Evolutionary conservation across 2,888 invertebrate genomes (phyloP), one percentile per base, ranked within the genome.

Genomic region (Dryadula phaetusa): DNA sequence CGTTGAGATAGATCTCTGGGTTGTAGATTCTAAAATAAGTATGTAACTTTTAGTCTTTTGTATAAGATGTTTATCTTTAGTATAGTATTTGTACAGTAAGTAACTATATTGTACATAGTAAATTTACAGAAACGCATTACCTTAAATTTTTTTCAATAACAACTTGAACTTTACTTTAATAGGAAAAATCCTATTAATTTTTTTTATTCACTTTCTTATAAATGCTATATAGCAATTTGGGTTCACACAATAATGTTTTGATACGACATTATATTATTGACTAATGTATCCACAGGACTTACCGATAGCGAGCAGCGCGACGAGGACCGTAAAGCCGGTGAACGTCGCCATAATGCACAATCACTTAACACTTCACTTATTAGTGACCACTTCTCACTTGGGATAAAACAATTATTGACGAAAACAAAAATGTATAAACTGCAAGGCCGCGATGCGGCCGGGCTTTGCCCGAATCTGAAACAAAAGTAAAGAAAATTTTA

Each of bases 381-480:
- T 86, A 87, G 86, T 84, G 56, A 69, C 82, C 79, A 78, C 74
- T 78, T 76, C 79, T 85, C 82, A 83, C 81, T 76, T 76, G 78
- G 75, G 77, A 79, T 74, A 77, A 72, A 76, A 78, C 80, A 79
- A 54, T 54, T 34, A 54, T 10, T 76, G 76, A 80, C 81, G 75
- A 77, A 73, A 74, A 64, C 74, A 79, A 81, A 80, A 79, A 78
- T 77, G 52, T 16, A 64, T 34, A 78, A 81, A 79, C 74, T 81
- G 76, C 78, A 76, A 74, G 71, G 87, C 91, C 92, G 91, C 89
- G 76, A 75, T 77, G 90, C 92, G 92, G 90, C 91, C 82, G 91
- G 87, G 86, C 86, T 77, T 75, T 74, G 90, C 87, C 88, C 88
- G 87, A 80, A 85, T 85, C 92, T 91, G 92, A 64, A 92, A 92